phyloP scores from a whole-genome alignment of 1,140 invertebrate species.

The Berghia stephanieae region DNA sequence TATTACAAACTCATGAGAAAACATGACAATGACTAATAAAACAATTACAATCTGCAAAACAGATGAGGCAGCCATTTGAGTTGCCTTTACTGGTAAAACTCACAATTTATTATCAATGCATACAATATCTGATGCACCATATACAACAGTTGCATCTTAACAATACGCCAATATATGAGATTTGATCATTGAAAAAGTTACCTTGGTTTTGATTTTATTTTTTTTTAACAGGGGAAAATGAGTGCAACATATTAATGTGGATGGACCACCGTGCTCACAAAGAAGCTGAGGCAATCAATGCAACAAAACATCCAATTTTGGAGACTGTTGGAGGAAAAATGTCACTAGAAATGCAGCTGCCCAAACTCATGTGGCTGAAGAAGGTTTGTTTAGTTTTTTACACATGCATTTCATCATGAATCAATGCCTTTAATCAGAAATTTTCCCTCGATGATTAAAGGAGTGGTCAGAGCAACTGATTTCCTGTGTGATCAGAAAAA shows the following conservation, averaged over 20 bases:
- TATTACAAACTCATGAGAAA: too few relatives aligned
- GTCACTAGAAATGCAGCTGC: slow-evolving; percentile 94
- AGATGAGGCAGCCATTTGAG: neutral
- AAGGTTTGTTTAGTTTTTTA: slow-evolving; percentile 45
- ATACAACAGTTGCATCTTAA: too few relatives aligned
- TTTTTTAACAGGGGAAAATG: slow-evolving; percentile 69
- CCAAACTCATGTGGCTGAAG: slow-evolving; percentile 96
- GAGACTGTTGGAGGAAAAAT: slow-evolving; percentile 90
- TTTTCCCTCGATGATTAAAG: too few relatives aligned
- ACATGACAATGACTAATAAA: too few relatives aligned
- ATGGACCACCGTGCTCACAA: slow-evolving; percentile 91
- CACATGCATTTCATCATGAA: neutral
- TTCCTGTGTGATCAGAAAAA: too few relatives aligned
- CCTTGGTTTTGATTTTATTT: neutral
- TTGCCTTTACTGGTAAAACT: neutral
- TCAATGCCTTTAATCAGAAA: too few relatives aligned
- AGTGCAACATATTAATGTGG: slow-evolving; percentile 94
- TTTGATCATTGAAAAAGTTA: too few relatives aligned
- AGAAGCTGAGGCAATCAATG: slow-evolving; percentile 86
- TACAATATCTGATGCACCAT: too few relatives aligned
- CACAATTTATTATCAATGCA: slow-evolving; percentile 16
- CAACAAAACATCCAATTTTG: slow-evolving; percentile 77
- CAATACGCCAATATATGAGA: too few relatives aligned
- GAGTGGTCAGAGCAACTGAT: too few relatives aligned
- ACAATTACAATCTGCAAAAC: neutral